Base-by-base conservation (phyloP, 2,113 vertebrate species). In the Mohoua ochrocephala region DNA sequence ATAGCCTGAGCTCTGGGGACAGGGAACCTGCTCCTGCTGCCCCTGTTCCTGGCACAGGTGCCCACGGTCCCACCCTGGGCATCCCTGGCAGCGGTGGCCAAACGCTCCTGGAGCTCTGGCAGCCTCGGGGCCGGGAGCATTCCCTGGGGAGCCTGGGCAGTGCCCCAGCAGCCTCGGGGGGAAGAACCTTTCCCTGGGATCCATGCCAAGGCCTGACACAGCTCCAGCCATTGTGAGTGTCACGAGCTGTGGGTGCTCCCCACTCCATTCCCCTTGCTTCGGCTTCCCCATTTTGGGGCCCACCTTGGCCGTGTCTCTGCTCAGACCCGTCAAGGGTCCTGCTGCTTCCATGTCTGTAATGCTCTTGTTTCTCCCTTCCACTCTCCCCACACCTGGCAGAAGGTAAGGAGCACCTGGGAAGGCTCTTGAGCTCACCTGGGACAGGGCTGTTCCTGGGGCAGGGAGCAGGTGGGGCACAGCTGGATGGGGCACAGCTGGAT, bases 231-330 rank as follows among this genome's bases (percentile, higher is more conserved):
- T 17, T 7, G 13, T 28, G n/a, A 56, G 50, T 49, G 57, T 54
- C 20, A 9, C 17, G 27, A 41, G 50, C 18, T 45, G 35, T 45
- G 69, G 10, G 35, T 64, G 19, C 10, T 83, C 37, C 70, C 35
- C 3, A 13, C 33, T 16, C 16, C 3, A 0, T 30, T 44, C 2
- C 49, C 17, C 19, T 56, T 22, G 10, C 10, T 79, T 44, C 2
- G 4, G 13, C 5, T 17, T 49, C 24, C 31, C 31, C 3, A 1
- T 24, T 21, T 22, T 30, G 31, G 26, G 39, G 27, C 30, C 15
- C 28, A n/a, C 47, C 15, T 63, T 50, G 42, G 53, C 44, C 10
- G 1, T 6, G 11, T 57, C n/a, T 39, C 49, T 30, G n/a, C 47
- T 39, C 42, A 28, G 71, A 28, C 70, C 30, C 63, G 24, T 68